Percentiles rank a stretch among this genome's conserved stretches.
These are phyloP conservation scores for Platycnemis pennipes DNA, from an alignment of 2,888 invertebrate species.

Conservation along the genomic window DNA sequence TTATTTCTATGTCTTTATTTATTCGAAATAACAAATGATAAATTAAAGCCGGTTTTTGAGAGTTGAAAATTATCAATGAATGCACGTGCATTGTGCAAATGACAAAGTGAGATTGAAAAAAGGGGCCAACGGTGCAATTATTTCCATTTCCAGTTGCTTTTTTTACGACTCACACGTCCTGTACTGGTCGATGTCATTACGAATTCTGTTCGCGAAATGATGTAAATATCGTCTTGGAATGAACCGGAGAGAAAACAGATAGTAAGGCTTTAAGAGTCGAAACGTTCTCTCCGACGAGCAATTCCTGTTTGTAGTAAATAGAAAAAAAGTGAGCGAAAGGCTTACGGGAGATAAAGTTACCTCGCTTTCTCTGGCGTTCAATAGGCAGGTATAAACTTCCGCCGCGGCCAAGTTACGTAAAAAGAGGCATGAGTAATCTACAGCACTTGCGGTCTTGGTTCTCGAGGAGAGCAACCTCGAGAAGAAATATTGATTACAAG, in stretches of 20 bases:
- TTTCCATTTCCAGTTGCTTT: too few species aligned
- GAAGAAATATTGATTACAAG: conserved; percentile 13
- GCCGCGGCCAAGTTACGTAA: background rate
- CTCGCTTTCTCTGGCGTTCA: conserved; percentile 29
- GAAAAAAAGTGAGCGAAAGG: background rate
- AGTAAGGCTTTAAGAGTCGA: background rate
- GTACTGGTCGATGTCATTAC: too few species aligned
- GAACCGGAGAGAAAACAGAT: background rate
- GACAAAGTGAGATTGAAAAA: too few species aligned
- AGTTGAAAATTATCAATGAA: too few species aligned
- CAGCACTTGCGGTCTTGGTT: background rate
- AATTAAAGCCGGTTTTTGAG: too few species aligned
- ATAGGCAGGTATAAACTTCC: background rate
- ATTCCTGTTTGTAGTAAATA: background rate
- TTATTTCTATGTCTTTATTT: too few species aligned
- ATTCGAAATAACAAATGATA: too few species aligned
- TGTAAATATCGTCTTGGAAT: background rate
- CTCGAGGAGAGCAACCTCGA: conserved; percentile 24
- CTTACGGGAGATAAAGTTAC: conserved; percentile 29
- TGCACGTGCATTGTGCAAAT: too few species aligned
- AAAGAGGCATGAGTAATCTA: background rate
- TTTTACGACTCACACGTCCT: too few species aligned
- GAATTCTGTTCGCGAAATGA: background rate
- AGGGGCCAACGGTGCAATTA: too few species aligned
- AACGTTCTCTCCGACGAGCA: background rate